Percentiles rank a stretch among this genome's conserved stretches.
Evolutionary conservation across 2,113 vertebrate species (phyloP).

Genomic region (Craseonycteris thonglongyai): DNA sequence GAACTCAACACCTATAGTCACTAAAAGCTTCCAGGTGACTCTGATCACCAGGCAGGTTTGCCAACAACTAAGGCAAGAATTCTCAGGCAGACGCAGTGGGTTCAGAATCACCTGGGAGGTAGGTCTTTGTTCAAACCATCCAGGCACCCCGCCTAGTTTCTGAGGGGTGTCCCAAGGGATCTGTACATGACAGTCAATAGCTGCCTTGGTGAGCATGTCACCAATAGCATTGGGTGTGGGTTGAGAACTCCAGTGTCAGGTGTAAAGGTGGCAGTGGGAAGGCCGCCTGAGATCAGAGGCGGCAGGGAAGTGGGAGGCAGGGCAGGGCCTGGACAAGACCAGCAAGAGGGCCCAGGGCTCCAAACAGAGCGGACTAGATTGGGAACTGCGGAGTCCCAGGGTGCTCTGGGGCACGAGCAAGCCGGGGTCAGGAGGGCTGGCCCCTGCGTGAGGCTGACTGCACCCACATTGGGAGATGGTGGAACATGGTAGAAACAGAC

Average conservation of each 20-base stretch:
- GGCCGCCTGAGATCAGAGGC: not conserved
- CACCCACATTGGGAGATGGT: not conserved
- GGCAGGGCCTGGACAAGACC: not conserved
- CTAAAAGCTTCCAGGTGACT: not conserved
- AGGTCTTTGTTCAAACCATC: slow-evolving; percentile 23
- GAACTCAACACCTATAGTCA: not conserved
- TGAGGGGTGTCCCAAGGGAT: not conserved
- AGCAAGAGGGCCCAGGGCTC: not conserved
- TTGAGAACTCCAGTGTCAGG: not conserved
- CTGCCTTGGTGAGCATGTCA: not conserved
- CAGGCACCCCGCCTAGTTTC: not conserved
- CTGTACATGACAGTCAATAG: not conserved
- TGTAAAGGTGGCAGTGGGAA: not conserved
- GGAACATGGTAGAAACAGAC: not conserved
- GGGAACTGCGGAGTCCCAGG: not conserved
- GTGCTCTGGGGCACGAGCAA: not conserved
- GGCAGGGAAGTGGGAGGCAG: not conserved
- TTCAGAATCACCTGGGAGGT: slow-evolving; percentile 13
- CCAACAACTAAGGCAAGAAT: not conserved
- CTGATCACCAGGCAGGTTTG: not conserved
- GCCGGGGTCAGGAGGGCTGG: too few species aligned
- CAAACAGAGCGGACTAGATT: not conserved
- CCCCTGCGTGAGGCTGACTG: not conserved
- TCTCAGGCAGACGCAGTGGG: not conserved
- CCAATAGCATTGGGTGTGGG: not conserved